Conservation (phyloP, 2,888 invertebrate species). For the Ophion ventricosus region DNA sequence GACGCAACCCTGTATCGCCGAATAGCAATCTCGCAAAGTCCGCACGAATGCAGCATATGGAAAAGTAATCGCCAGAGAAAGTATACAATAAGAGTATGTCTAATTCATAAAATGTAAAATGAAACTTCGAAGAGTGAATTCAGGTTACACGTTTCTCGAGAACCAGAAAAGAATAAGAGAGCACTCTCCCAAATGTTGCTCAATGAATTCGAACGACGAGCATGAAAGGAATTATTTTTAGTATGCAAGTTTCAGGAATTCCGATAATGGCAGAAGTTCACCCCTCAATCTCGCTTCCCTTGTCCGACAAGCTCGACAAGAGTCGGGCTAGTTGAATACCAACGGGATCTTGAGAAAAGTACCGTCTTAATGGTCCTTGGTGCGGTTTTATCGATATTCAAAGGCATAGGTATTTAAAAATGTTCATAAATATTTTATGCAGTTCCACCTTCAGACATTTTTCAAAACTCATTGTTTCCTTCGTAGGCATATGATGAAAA, state of each 20-base stretch:
- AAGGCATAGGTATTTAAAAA: too few species aligned
- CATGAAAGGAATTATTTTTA: conserved; percentile 70
- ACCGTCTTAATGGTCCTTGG: too few species aligned
- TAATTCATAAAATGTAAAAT: conserved; percentile 13
- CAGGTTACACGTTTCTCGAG: not conserved
- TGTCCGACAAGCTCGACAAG: too few species aligned
- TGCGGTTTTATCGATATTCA: too few species aligned
- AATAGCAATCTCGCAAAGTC: too few species aligned
- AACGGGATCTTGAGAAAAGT: not conserved
- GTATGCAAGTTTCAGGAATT: conserved; percentile 55
- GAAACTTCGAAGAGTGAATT: conserved; percentile 24
- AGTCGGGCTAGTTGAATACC: not conserved
- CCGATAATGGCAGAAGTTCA: conserved; percentile 45
- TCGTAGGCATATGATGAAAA: too few species aligned
- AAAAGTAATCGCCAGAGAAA: not conserved
- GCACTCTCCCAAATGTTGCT: conserved; percentile 63
- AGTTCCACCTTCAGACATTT: too few species aligned
- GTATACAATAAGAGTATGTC: not conserved
- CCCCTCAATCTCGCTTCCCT: conserved; percentile 28
- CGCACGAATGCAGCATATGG: not conserved
- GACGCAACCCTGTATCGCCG: too few species aligned
- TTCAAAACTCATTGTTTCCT: too few species aligned
- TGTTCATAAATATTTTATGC: too few species aligned
- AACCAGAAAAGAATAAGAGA: not conserved
- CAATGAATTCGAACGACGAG: conserved; percentile 73